phyloP scores from a whole-genome alignment of 1,140 invertebrate species.

The Brachionus paranguensis region DNA sequence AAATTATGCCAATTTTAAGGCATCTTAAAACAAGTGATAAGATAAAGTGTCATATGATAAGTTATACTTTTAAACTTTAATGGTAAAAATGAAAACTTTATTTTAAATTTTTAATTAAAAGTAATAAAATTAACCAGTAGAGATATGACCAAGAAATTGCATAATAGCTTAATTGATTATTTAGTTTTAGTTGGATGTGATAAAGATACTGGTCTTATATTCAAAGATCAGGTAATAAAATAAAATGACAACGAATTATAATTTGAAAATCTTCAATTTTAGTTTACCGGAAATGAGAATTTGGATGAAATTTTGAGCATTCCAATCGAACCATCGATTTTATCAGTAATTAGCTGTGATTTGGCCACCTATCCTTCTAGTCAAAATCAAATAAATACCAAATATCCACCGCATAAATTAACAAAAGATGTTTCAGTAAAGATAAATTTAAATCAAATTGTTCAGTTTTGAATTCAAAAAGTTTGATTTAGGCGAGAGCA shows the following conservation, averaged over 20 bases:
- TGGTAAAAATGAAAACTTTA: neutral
- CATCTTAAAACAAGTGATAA: neutral
- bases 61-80: neutral
- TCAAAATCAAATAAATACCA: neutral
- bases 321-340: neutral
- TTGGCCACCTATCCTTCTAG: neutral
- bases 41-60: neutral
- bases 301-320: slow-evolving; percentile 1
- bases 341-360: slow-evolving; percentile 24
- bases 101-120: neutral
- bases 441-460: neutral
- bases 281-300: neutral
- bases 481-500: neutral
- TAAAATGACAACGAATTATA: neutral
- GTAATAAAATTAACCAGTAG: neutral
- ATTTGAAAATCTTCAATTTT: neutral
- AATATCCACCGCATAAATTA: slow-evolving; percentile 3
- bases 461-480: neutral
- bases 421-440: neutral
- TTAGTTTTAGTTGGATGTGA: slow-evolving; percentile 15
- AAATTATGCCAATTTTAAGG: neutral
- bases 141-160: slow-evolving; percentile 24
- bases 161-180: slow-evolving; percentile 38
- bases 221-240: neutral
- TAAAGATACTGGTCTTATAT: slow-evolving; percentile 8